phyloP scores from a whole-genome alignment of 2,113 vertebrate species.

The Peromyscus maniculatus region DNA sequence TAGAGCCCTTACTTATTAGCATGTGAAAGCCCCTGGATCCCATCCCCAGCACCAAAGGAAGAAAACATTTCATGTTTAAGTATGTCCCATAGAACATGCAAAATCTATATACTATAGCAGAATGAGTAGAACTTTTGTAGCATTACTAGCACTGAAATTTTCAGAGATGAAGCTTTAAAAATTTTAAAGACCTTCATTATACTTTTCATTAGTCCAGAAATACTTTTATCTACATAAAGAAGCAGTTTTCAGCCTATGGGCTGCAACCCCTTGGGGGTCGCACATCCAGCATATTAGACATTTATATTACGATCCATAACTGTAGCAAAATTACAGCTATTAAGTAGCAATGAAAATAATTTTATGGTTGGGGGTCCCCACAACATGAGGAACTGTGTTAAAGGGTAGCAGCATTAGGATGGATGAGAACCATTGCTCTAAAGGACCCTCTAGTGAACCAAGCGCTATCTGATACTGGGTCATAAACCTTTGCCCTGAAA shows the following conservation, averaged over 20 bases:
- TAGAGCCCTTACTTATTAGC: background rate
- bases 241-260: background rate
- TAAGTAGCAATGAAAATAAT: background rate
- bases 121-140: slow-evolving; percentile 29
- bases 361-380: background rate
- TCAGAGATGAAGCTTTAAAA: slow-evolving; percentile 45
- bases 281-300: background rate
- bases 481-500: background rate
- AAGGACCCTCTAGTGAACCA: background rate
- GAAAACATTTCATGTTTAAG: slow-evolving; percentile 33
- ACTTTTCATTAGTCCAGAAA: slow-evolving; percentile 6
- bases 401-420: background rate
- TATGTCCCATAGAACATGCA: background rate
- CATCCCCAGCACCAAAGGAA: background rate
- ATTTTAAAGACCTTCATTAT: background rate
- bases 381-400: background rate
- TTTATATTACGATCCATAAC: background rate
- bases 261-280: background rate
- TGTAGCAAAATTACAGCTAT: background rate
- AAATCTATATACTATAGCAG: background rate
- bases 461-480: background rate
- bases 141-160: slow-evolving; percentile 35
- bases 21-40: background rate
- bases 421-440: background rate
- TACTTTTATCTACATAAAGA: background rate